These are phyloP conservation scores for Drusus annulatus DNA, from an alignment of 1,140 invertebrate genomes.

Conservation along the genomic window DNA sequence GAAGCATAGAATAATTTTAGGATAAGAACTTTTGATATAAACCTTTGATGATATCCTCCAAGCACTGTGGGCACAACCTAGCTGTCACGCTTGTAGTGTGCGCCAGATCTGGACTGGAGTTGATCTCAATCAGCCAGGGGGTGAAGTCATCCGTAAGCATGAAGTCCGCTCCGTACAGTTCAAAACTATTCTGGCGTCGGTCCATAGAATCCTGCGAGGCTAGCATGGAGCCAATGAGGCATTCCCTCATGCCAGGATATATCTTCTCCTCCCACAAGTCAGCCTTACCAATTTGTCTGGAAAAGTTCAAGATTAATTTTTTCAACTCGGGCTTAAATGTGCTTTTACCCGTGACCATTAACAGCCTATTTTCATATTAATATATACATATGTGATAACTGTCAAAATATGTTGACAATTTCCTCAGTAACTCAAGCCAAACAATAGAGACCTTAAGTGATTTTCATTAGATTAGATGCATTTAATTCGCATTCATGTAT, in stretches of 20 bases:
- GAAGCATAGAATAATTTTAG: too few relatives aligned
- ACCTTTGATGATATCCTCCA: slow-evolving; percentile 96
- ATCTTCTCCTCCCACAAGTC: slow-evolving; percentile 86
- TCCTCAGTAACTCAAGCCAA: too few relatives aligned
- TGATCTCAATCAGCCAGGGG: slow-evolving; percentile 96
- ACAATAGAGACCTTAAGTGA: too few relatives aligned
- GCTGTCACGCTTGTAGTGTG: slow-evolving; percentile 91
- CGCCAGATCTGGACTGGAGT: slow-evolving; percentile 93
- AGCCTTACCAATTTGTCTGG: slow-evolving; percentile 79
- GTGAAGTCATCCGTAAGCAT: slow-evolving; percentile 91
- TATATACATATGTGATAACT: too few relatives aligned
- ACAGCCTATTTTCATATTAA: too few relatives aligned
- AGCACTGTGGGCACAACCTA: slow-evolving; percentile 86
- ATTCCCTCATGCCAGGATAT: slow-evolving; percentile 92
- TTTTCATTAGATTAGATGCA: too few relatives aligned
- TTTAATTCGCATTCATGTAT: too few relatives aligned
- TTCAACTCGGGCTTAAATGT: too few relatives aligned
- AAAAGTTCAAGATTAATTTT: slow-evolving; percentile 42
- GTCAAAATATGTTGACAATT: too few relatives aligned
- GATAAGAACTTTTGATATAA: too few relatives aligned
- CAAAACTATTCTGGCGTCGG: slow-evolving; percentile 89
- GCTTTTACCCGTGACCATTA: too few relatives aligned
- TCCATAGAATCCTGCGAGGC: slow-evolving; percentile 91
- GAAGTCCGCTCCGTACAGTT: slow-evolving; percentile 95
- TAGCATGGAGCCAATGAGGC: slow-evolving; percentile 88